Evolutionary conservation across 2,888 invertebrate genomes (phyloP).

Genomic region (Drosophila siamana): DNA sequence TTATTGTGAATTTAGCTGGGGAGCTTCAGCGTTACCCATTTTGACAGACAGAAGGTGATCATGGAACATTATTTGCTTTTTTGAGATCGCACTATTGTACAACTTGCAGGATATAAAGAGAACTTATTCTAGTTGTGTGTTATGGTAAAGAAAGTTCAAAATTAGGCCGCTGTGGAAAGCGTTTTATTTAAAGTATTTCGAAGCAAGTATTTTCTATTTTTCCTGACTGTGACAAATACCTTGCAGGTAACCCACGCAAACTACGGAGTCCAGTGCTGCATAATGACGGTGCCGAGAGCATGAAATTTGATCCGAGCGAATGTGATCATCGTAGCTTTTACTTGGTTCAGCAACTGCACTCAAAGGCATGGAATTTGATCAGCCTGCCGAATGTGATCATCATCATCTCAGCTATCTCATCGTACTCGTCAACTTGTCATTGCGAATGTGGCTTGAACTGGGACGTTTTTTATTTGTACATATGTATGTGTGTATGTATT

Average conservation of each 20-base stretch:
- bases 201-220: too few species aligned
- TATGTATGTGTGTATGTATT: too few species aligned
- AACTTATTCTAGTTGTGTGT: too few species aligned
- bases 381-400: background rate
- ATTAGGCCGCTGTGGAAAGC: too few species aligned
- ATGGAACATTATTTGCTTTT: too few species aligned
- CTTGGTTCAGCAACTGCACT: background rate
- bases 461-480: background rate
- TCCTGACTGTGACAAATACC: too few species aligned
- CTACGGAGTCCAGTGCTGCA: slow-evolving; percentile 3
- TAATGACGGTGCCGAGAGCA: background rate
- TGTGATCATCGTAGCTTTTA: background rate
- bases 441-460: background rate
- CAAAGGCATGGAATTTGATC: background rate
- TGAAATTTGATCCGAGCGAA: slow-evolving; percentile 13
- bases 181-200: too few species aligned
- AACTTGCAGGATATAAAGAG: too few species aligned
- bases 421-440: background rate
- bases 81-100: too few species aligned
- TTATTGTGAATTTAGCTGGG: background rate
- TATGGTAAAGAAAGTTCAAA: too few species aligned
- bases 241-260: background rate
- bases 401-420: background rate
- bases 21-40: background rate
- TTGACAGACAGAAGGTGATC: too few species aligned